A percentile compares a stretch with the other conserved stretches of the same genome.
phyloP scores from a whole-genome alignment of 2,888 invertebrate species.

The Nebria salina region DNA sequence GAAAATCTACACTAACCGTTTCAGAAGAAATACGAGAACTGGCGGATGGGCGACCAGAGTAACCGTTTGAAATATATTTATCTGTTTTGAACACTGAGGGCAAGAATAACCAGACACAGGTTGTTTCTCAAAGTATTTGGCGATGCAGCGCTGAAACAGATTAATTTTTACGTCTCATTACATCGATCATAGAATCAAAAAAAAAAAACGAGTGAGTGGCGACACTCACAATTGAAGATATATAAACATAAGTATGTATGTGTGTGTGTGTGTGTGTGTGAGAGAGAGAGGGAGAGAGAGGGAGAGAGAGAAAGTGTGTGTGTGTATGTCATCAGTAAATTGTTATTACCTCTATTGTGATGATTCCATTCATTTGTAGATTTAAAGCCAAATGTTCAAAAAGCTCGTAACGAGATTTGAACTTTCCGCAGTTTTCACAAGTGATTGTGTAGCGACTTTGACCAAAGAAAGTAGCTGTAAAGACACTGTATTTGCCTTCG shows the following conservation, averaged over 20 bases:
- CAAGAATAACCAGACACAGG: neutral
- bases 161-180: neutral
- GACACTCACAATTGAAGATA: no score
- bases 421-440: constrained; percentile 68
- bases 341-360: neutral
- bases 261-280: no score
- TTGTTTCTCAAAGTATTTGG: neutral
- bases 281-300: no score
- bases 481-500: constrained; percentile 26
- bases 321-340: neutral
- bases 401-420: constrained; percentile 72
- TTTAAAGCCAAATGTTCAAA: constrained; percentile 69
- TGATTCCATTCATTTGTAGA: neutral
- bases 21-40: constrained; percentile 2
- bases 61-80: neutral
- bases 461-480: constrained; percentile 68
- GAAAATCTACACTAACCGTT: neutral
- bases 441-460: constrained; percentile 70
- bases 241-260: no score
- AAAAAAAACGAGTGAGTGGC: no score
- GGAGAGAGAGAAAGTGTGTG: no score
- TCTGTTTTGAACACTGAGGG: neutral
- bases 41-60: neutral
- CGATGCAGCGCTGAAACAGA: neutral
- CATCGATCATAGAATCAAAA: no score